Evolutionary conservation across 2,113 vertebrate genomes (phyloP).

Genomic region (Daphoenositta chrysoptera): DNA sequence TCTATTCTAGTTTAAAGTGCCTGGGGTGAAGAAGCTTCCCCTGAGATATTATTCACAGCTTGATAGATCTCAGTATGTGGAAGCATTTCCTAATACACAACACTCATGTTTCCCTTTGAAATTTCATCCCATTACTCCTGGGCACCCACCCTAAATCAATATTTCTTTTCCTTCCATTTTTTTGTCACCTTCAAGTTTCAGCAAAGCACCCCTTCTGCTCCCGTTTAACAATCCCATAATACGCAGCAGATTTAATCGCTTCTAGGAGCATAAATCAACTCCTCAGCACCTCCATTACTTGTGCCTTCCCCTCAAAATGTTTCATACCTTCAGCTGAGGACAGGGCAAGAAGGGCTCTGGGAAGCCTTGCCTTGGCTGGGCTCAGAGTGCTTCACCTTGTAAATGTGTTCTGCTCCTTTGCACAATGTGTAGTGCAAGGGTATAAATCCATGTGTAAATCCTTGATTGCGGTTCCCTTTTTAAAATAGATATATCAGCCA

Average conservation of each 20-base stretch:
- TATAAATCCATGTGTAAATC: not conserved
- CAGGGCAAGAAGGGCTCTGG: not conserved
- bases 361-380: not conserved
- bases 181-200: not conserved
- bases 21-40: slow-evolving; percentile 12
- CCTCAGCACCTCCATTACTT: not conserved
- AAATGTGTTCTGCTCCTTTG: not conserved
- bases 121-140: not conserved
- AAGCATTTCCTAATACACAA: not conserved
- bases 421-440: not conserved
- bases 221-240: not conserved
- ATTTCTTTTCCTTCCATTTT: not conserved
- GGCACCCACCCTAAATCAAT: not conserved
- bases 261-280: not conserved
- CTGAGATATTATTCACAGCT: slow-evolving; percentile 5
- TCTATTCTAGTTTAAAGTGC: slow-evolving; percentile 1
- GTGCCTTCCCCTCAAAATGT: not conserved
- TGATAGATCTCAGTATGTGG: slow-evolving; percentile 11
- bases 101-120: slow-evolving; percentile 2
- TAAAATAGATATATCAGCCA: not conserved
- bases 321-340: not conserved
- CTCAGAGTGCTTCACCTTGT: not conserved
- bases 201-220: not conserved
- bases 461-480: not conserved
- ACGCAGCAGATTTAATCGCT: not conserved